Conservation (phyloP, 2,113 vertebrate genomes). For the Phylloscopus whistleri region DNA sequence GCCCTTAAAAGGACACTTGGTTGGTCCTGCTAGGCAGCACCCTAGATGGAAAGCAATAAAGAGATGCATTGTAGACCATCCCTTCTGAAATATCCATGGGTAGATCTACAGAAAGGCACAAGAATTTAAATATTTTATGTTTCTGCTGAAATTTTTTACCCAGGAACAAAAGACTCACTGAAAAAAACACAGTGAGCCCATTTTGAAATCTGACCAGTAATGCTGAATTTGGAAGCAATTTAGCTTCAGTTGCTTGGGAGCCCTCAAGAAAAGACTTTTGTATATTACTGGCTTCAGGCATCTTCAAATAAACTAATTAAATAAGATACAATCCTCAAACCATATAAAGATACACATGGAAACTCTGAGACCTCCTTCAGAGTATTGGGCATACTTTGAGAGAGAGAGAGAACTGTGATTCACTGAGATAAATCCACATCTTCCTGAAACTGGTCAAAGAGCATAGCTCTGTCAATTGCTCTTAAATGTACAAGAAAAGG, state of each 20-base stretch:
- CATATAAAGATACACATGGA: background rate
- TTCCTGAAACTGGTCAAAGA: background rate
- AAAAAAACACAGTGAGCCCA: background rate
- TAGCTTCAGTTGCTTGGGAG: background rate
- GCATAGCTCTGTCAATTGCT: background rate
- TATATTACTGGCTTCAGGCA: background rate
- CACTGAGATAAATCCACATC: background rate
- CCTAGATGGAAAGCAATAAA: background rate
- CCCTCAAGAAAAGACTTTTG: background rate
- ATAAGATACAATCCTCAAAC: background rate
- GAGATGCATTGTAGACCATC: background rate
- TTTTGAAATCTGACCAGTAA: background rate
- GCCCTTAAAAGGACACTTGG: background rate
- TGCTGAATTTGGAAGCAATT: background rate
- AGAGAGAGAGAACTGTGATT: background rate
- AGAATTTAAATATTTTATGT: background rate
- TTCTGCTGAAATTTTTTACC: background rate
- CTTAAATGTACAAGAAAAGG: background rate
- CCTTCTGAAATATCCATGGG: background rate
- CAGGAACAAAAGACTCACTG: background rate
- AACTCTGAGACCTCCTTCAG: background rate
- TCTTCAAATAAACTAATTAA: slow-evolving; percentile 8
- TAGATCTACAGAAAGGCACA: background rate
- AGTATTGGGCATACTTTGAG: background rate
- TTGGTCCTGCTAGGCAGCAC: background rate